phyloP scores from a whole-genome alignment of 2,113 vertebrate genomes.

The Eubucco bourcierii region DNA sequence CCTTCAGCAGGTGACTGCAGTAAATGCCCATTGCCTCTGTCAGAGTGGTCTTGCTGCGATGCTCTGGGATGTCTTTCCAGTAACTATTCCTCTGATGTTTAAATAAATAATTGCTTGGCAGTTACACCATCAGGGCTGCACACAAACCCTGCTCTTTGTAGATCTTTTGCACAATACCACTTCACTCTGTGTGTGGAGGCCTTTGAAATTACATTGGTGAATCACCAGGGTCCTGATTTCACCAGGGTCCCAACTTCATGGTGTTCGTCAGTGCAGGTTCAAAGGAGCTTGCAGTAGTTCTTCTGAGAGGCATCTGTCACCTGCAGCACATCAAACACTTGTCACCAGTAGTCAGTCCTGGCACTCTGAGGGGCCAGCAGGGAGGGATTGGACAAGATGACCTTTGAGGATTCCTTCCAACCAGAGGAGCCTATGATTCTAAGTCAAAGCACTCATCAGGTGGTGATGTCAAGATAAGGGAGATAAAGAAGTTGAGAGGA shows the following conservation, averaged over 20 bases:
- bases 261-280: neutral
- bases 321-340: neutral
- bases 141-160: neutral
- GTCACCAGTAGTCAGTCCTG: neutral
- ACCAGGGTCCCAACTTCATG: neutral
- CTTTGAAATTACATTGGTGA: neutral
- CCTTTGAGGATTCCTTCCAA: too few relatives aligned
- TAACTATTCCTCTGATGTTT: neutral
- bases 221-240: neutral
- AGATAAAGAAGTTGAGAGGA: neutral
- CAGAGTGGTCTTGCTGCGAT: neutral
- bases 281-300: neutral
- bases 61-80: neutral
- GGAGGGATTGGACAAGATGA: too few relatives aligned
- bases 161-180: neutral
- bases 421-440: too few relatives aligned
- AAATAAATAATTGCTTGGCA: constrained; percentile 14
- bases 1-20: neutral
- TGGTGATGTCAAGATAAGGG: neutral
- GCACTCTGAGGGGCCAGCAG: neutral
- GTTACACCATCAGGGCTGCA: neutral
- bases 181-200: neutral
- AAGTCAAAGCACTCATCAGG: neutral
- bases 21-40: neutral
- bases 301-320: neutral